Percentiles rank a stretch among this genome's conserved stretches.
Evolutionary conservation across 2,113 vertebrate genomes (phyloP).

Genomic region (Gymnobelideus leadbeateri): DNA sequence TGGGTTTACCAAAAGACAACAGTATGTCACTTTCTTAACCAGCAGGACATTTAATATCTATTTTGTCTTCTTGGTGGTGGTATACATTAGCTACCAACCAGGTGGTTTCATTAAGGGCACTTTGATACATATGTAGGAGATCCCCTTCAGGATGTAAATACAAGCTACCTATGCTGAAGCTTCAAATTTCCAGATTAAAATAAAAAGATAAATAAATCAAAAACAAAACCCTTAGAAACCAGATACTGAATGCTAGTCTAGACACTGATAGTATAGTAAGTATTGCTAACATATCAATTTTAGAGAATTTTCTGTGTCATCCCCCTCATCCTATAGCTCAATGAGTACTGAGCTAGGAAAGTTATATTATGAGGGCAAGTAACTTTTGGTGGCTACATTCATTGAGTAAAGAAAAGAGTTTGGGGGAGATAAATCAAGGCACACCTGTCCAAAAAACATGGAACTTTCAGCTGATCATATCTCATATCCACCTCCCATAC

Average conservation of each 20-base stretch:
- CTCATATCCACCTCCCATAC: neutral
- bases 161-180: neutral
- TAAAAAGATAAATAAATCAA: neutral
- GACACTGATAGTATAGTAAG: neutral
- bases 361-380: neutral
- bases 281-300: neutral
- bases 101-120: neutral
- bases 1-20: conserved; percentile 5
- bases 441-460: neutral
- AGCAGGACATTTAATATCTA: neutral
- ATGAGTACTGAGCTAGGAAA: neutral
- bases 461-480: neutral
- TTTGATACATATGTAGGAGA: neutral
- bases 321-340: neutral
- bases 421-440: neutral
- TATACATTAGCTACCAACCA: neutral
- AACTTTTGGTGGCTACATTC: neutral
- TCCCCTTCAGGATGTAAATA: neutral
- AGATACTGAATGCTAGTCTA: neutral
- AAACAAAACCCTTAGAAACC: neutral
- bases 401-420: neutral
- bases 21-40: neutral
- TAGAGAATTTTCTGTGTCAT: neutral
- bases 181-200: neutral
- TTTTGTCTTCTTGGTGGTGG: neutral